phyloP scores from a whole-genome alignment of 1,140 invertebrate species.

The Ceratina australensis region DNA sequence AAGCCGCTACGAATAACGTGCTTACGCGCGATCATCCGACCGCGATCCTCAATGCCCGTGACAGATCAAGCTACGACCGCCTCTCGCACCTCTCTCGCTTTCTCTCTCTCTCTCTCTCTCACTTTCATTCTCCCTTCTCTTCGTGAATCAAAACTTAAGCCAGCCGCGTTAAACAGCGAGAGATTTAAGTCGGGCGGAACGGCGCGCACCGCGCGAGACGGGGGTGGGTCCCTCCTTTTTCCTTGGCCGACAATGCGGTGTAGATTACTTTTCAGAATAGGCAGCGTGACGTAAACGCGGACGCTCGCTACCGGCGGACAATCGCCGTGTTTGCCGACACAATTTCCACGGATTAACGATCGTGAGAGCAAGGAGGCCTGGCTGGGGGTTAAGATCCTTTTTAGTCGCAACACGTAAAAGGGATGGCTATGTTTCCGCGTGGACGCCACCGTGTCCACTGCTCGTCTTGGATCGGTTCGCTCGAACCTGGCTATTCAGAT shows the following conservation, averaged over 20 bases:
- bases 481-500: background rate
- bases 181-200: conserved; percentile 44
- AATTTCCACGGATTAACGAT: conserved; percentile 73
- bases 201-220: conserved; percentile 15
- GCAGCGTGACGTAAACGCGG: conserved; percentile 77
- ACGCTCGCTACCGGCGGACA: conserved; percentile 66
- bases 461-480: background rate
- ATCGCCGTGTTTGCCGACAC: conserved; percentile 77
- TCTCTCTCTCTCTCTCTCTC: background rate
- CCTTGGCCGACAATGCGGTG: conserved; percentile 69
- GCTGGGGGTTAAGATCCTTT: conserved; percentile 20
- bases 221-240: conserved; percentile 27
- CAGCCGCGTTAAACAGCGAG: conserved; percentile 51
- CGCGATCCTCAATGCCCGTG: conserved; percentile 69
- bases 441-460: conserved; percentile 2
- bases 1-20: conserved; percentile 78
- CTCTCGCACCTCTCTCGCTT: background rate
- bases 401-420: background rate
- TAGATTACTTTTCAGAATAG: conserved; percentile 80
- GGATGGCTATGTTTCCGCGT: conserved; percentile 29
- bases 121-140: background rate
- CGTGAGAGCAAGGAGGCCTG: conserved; percentile 7
- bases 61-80: conserved; percentile 61
- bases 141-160: conserved; percentile 55
- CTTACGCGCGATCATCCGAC: conserved; percentile 78